A percentile compares a stretch with the other conserved stretches of the same genome.
Evolutionary conservation across 2,888 invertebrate species (phyloP).

Genomic region (Arge pagana): DNA sequence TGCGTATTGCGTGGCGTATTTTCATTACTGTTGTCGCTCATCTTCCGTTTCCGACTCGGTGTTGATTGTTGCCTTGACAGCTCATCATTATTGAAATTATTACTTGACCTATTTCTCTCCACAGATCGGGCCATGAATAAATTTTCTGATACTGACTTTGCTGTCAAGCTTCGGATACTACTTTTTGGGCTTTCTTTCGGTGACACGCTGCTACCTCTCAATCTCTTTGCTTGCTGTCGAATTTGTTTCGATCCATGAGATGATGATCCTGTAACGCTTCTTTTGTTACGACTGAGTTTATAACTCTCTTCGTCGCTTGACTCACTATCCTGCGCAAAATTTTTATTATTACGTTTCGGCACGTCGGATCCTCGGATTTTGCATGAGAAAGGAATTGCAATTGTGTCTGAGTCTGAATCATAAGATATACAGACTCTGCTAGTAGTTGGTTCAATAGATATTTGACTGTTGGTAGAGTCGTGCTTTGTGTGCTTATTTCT

Average conservation of each 20-base stretch:
- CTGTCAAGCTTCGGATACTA: conserved; percentile 27
- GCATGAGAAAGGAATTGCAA: too few relatives aligned
- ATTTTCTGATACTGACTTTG: conserved; percentile 39
- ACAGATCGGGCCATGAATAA: conserved; percentile 6
- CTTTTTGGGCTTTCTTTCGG: conserved; percentile 6
- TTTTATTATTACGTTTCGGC: too few relatives aligned
- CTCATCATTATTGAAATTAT: neutral
- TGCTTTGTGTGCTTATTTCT: neutral
- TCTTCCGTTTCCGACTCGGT: neutral
- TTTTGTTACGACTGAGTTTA: neutral
- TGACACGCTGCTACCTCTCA: neutral
- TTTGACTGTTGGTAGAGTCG: too few relatives aligned
- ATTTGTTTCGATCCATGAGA: conserved; percentile 2
- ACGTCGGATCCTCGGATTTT: too few relatives aligned
- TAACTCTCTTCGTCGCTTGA: neutral
- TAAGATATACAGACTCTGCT: too few relatives aligned
- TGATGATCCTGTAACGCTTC: neutral
- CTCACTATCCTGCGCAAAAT: conserved; percentile 1
- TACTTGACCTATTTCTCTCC: neutral
- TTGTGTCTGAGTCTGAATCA: too few relatives aligned
- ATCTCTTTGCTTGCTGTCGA: neutral
- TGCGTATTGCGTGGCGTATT: conserved; percentile 18
- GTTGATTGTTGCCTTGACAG: conserved; percentile 1
- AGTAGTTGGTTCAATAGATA: too few relatives aligned
- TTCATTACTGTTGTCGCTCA: conserved; percentile 1